phyloP scores from a whole-genome alignment of 2,797 vertebrate species.

The Sebastes jordani region DNA sequence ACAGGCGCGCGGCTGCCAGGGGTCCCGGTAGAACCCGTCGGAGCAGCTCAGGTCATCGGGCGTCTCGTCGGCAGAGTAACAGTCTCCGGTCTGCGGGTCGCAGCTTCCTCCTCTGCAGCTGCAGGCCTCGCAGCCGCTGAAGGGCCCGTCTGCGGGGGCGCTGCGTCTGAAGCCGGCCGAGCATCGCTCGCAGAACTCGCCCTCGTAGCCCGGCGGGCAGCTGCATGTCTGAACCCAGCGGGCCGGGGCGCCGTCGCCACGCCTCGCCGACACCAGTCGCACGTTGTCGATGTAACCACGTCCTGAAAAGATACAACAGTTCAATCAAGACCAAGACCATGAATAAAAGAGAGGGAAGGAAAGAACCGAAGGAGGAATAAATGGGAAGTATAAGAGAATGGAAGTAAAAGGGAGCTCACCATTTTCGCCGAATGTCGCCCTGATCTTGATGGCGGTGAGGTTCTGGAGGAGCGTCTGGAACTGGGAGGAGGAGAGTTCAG shows the following conservation, averaged over 20 bases:
- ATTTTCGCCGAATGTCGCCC: conserved; percentile 90
- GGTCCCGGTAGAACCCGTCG: conserved; percentile 85
- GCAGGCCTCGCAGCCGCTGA: conserved; percentile 87
- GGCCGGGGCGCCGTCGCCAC: conserved; percentile 72
- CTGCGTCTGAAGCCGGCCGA: conserved; percentile 85
- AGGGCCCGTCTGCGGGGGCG: conserved; percentile 71
- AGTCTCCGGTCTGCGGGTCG: conserved; percentile 91
- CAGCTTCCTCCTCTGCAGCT: conserved; percentile 87
- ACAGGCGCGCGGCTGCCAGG: conserved; percentile 67
- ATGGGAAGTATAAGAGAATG: no score
- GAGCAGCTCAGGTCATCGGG: conserved; percentile 78
- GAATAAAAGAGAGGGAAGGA: background rate
- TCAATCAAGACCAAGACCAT: background rate
- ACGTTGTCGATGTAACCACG: conserved; percentile 91
- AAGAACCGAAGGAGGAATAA: no score
- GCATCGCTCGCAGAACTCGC: conserved; percentile 89
- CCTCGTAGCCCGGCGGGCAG: conserved; percentile 84
- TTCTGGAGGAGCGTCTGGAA: conserved; percentile 91
- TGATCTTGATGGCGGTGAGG: conserved; percentile 90
- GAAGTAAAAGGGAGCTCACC: conserved; percentile 73
- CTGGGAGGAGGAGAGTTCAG: conserved; percentile 84
- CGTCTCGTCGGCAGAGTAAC: conserved; percentile 89
- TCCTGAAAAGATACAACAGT: conserved; percentile 73
- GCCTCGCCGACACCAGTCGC: conserved; percentile 84
- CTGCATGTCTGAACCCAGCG: conserved; percentile 89